Conservation (phyloP, 2,797 vertebrate species). For the Arctocebus calabarensis region DNA sequence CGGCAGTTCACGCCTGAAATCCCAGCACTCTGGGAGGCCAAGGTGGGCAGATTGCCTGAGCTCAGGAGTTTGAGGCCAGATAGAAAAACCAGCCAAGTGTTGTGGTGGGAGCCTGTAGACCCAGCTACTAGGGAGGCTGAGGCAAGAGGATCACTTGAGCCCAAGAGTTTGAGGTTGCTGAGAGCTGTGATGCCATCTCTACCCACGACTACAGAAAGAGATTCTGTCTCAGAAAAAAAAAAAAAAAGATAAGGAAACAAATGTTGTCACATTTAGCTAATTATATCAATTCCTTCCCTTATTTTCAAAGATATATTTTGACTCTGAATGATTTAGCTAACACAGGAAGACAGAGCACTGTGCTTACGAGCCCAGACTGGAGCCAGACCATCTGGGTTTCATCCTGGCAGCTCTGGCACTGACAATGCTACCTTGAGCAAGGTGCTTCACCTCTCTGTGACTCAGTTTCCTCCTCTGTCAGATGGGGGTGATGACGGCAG, state of each 20-base stretch:
- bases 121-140: too few relatives aligned
- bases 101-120: too few relatives aligned
- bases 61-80: too few relatives aligned
- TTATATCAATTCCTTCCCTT: background rate
- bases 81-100: too few relatives aligned
- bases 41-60: too few relatives aligned
- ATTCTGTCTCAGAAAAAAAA: background rate
- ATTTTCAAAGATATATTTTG: conserved; percentile 23
- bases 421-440: background rate
- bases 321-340: background rate
- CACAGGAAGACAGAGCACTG: background rate
- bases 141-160: too few relatives aligned
- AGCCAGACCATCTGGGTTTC: background rate
- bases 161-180: too few relatives aligned
- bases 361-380: background rate
- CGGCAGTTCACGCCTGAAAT: too few relatives aligned
- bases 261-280: background rate
- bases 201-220: too few relatives aligned
- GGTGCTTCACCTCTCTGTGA: background rate
- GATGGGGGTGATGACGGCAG: background rate
- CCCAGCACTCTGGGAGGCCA: too few relatives aligned
- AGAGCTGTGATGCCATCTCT: too few relatives aligned
- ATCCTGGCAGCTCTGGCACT: background rate
- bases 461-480: conserved; percentile 24
- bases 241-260: conserved; percentile 19